These are phyloP conservation scores for Sorex fumeus DNA, from an alignment of 2,113 vertebrate genomes.

Conservation along the genomic window DNA sequence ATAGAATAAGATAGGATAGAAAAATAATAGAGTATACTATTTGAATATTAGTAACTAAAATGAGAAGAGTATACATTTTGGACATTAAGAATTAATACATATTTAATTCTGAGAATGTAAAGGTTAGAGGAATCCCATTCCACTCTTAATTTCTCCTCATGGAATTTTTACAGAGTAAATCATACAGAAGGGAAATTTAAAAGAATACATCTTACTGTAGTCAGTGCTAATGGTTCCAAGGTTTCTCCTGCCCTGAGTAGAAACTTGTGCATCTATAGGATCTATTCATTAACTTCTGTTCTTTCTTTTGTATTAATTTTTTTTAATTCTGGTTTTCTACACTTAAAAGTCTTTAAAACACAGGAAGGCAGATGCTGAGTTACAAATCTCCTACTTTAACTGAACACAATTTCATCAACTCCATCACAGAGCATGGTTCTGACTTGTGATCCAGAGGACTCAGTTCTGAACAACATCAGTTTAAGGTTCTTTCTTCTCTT, in stretches of 20 bases:
- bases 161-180: background rate
- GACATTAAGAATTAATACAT: slow-evolving; percentile 2
- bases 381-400: background rate
- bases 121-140: background rate
- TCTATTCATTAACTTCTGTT: background rate
- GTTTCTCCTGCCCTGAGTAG: background rate
- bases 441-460: background rate
- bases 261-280: background rate
- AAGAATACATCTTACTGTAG: background rate
- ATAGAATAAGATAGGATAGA: background rate
- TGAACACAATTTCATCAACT: background rate
- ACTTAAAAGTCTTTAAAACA: background rate
- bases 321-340: background rate
- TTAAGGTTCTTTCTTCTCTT: background rate
- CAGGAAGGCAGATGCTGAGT: background rate
- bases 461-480: background rate
- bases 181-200: too few relatives aligned
- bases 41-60: too few relatives aligned
- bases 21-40: background rate
- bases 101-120: background rate
- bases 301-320: too few relatives aligned
- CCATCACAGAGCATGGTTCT: background rate
- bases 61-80: background rate
- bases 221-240: background rate
- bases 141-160: background rate